Evolutionary conservation across 2,888 invertebrate species (phyloP), one percentile per base, ranked within the genome.

Genomic region (Polydrusus tereticollis): DNA sequence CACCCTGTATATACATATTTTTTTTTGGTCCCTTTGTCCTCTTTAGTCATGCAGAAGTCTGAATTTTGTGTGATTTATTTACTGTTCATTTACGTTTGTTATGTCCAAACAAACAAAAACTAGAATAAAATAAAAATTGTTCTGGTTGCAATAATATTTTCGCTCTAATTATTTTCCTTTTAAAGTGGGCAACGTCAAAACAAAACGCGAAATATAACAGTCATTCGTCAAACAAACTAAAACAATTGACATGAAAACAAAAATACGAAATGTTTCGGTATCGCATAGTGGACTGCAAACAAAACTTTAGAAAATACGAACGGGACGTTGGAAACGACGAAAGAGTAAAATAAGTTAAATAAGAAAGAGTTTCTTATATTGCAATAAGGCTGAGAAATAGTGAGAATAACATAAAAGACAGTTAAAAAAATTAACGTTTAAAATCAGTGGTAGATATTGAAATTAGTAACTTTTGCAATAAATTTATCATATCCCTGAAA

Each of bases 351-450:
- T 5, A n/a, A 12, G 36, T 36, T n/a, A 41, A 41, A 41, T 41
- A 41, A 41, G 41, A 41, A 41, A 38, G 29, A 55, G 29, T 55
- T 47, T 55, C 52, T 55, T 55, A 55, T 55, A 29, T 55, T 55
- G 18, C 21, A 29, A 55, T 57, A 65, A 65, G 65, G 65, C 65
- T 65, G 65, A 65, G 57, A 57, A 65, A 29, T 65, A 65, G 65
- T 65, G 65, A 65, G 65, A 65, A 57, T 14, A 29, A 41, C 20
- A 16, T 38, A 55, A n/a, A 55, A 55, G 52, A 55, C 26, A 55
- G 16, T 14, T 16, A 33, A 29, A 29, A 55, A 14, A 14, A 29
- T 7, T 23, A 26, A 29, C 8, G 14, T 21, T 20, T 16, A 21
- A 47, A 55, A 29, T 16, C 26, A 26, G 52, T 55, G 18, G 14